Percentiles rank a stretch among this genome's conserved stretches.
phyloP scores from a whole-genome alignment of 2,888 invertebrate genomes.

The Drosophila mimica region DNA sequence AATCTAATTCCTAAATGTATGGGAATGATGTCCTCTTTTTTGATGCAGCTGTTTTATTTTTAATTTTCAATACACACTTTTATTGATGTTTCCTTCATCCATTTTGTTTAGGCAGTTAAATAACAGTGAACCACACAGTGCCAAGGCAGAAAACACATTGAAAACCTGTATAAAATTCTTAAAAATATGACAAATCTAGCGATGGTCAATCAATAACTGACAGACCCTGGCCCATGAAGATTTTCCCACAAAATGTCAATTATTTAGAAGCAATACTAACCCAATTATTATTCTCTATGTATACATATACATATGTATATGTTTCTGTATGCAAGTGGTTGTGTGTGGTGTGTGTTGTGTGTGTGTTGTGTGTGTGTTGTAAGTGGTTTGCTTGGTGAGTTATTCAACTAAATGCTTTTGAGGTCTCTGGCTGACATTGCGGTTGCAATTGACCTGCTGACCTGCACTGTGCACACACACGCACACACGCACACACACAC shows the following conservation, averaged over 20 bases:
- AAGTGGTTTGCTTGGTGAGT: slow-evolving; percentile 30
- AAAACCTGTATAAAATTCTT: slow-evolving; percentile 41
- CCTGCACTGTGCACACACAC: slow-evolving; percentile 46
- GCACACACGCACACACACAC: slow-evolving; percentile 3
- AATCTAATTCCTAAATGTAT: background rate
- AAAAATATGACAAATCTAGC: slow-evolving; percentile 31
- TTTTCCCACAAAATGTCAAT: slow-evolving; percentile 80
- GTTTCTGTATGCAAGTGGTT: background rate
- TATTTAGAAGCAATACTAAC: slow-evolving; percentile 59
- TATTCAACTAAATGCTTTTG: slow-evolving; percentile 53
- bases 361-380: slow-evolving; percentile 9
- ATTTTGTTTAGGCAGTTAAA: slow-evolving; percentile 29
- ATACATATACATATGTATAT: background rate
- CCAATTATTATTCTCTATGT: slow-evolving; percentile 57
- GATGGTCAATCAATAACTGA: slow-evolving; percentile 78
- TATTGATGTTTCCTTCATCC: slow-evolving; percentile 38
- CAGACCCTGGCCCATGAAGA: slow-evolving; percentile 67
- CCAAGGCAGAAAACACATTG: slow-evolving; percentile 48
- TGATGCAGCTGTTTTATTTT: background rate
- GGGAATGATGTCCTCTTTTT: too few relatives aligned
- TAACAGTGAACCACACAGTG: slow-evolving; percentile 45
- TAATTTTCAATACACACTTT: slow-evolving; percentile 44
- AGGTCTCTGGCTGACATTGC: slow-evolving; percentile 69
- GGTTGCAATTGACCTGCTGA: slow-evolving; percentile 79
- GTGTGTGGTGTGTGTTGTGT: slow-evolving; percentile 8